Percentiles rank a stretch among this genome's conserved stretches.
Conservation (phyloP, 2,113 vertebrate genomes). For the Mirounga angustirostris region DNA sequence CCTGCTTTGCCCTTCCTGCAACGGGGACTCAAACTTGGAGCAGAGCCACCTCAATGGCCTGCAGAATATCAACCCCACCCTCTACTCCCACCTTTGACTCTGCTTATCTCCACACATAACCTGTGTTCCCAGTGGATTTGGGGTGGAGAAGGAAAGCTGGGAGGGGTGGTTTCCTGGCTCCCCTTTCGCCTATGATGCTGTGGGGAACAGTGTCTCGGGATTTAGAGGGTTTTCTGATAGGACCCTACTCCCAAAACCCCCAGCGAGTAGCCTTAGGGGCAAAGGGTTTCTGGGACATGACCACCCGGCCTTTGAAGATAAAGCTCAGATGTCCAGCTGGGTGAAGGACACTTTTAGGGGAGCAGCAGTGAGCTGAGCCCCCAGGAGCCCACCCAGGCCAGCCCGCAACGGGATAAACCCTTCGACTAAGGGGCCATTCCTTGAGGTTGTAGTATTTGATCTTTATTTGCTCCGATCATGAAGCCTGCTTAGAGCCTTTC, state of each 20-base stretch:
- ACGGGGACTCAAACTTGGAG: too few species aligned
- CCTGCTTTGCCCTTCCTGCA: background rate
- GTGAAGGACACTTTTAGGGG: background rate
- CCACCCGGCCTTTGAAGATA: background rate
- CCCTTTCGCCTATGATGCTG: background rate
- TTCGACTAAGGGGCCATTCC: rapidly evolving
- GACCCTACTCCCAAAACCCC: background rate
- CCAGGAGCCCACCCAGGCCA: rapidly evolving
- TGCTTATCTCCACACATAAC: rapidly evolving
- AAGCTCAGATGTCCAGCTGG: background rate
- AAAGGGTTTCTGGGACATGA: background rate
- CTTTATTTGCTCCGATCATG: background rate
- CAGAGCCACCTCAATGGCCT: background rate
- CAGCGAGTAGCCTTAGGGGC: background rate
- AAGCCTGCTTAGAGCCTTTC: rapidly evolving
- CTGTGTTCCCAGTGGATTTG: rapidly evolving
- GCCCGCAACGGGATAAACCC: rapidly evolving
- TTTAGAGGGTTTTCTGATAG: background rate
- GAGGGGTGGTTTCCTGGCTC: rapidly evolving
- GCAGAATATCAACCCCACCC: background rate
- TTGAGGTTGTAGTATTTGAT: rapidly evolving
- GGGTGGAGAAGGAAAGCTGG: background rate
- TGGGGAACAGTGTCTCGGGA: background rate
- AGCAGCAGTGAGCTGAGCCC: background rate
- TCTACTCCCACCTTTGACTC: too few species aligned